A percentile compares a stretch with the other conserved stretches of the same genome.
Conservation (phyloP, 1,140 invertebrate genomes). For the Micrasema minimum region DNA sequence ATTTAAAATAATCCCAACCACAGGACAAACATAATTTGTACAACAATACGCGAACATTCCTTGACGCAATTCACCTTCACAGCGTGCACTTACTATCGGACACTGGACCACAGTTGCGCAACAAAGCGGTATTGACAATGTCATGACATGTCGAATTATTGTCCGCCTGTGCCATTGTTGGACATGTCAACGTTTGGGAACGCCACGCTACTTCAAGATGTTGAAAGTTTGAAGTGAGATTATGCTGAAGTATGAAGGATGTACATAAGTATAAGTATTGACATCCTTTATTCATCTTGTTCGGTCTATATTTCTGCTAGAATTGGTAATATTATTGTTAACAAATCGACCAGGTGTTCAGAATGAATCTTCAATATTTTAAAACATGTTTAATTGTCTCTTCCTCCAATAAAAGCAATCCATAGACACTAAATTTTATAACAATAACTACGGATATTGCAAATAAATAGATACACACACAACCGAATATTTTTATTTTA, state of each 20-base stretch:
- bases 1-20: conserved; percentile 2
- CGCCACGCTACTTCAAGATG: too few relatives aligned
- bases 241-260: conserved; percentile 3
- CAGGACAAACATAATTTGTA: conserved; percentile 8
- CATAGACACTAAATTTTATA: too few relatives aligned
- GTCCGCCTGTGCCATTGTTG: conserved; percentile 2
- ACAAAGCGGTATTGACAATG: conserved; percentile 22
- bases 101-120: conserved; percentile 21
- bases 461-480: too few relatives aligned
- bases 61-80: conserved; percentile 19
- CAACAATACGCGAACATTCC: conserved; percentile 12
- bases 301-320: conserved; percentile 1
- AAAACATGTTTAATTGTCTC: too few relatives aligned
- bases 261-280: too few relatives aligned
- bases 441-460: too few relatives aligned
- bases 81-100: neutral
- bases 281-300: conserved; percentile 20
- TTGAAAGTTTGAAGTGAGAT: conserved; percentile 15
- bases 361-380: too few relatives aligned
- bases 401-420: too few relatives aligned
- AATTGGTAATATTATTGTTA: too few relatives aligned
- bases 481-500: too few relatives aligned
- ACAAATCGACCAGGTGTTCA: too few relatives aligned
- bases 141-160: conserved; percentile 27
- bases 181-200: conserved; percentile 3